Evolutionary conservation across 2,113 vertebrate species (phyloP).

Genomic region (cattle (Bos taurus)): ARS-UCD2.0 NC_037334.1:6346501-6347000

Average conservation of each 20-base stretch:
- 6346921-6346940: neutral
- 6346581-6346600: neutral
- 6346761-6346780: neutral
- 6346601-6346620: neutral
- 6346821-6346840: too few species aligned
- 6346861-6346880: neutral
- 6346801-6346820: neutral
- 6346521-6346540: neutral
- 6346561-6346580: neutral
- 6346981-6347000: neutral
- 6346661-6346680: neutral
- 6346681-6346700: neutral
- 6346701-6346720: neutral
- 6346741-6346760: neutral
- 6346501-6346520: neutral
- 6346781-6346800: neutral
- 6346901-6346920: neutral
- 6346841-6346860: neutral
- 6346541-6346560: neutral
- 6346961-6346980: neutral
- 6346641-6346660: neutral
- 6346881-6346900: neutral
- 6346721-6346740: neutral
- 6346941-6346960: neutral
- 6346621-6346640: neutral